Evolutionary conservation across 1,140 invertebrate genomes (phyloP).

Genomic region (Parapsyche elsis): DNA sequence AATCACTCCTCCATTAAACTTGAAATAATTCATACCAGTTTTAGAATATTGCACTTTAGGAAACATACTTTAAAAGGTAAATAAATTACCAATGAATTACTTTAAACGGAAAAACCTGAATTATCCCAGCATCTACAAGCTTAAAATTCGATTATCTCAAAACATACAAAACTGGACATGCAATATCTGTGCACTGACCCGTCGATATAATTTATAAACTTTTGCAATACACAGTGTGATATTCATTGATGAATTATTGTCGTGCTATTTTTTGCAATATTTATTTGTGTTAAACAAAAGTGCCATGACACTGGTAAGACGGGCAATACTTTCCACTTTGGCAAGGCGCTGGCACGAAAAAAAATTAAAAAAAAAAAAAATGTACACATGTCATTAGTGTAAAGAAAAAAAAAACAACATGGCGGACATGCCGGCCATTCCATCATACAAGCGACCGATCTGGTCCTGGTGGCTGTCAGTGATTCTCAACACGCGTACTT

Average conservation of each 20-base stretch:
- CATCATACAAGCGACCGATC: constrained; percentile 37
- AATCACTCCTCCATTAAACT: too few relatives aligned
- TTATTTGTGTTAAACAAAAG: constrained; percentile 37
- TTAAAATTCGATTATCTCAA: too few relatives aligned
- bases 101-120: too few relatives aligned
- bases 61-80: too few relatives aligned
- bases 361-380: constrained; percentile 34
- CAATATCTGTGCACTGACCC: too few relatives aligned
- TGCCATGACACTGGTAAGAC: constrained; percentile 37
- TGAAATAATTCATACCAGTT: too few relatives aligned
- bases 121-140: too few relatives aligned
- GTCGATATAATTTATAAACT: too few relatives aligned
- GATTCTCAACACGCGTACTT: constrained; percentile 31
- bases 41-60: too few relatives aligned
- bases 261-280: background rate
- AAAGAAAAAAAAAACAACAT: constrained; percentile 34
- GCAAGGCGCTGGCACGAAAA: constrained; percentile 18
- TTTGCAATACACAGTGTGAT: too few relatives aligned
- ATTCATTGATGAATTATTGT: background rate
- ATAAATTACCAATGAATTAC: too few relatives aligned
- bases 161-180: too few relatives aligned
- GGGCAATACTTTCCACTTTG: constrained; percentile 31
- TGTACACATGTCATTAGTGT: constrained; percentile 11
- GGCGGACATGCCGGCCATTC: constrained; percentile 36
- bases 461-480: constrained; percentile 30